Evolutionary conservation across 1,140 invertebrate species (phyloP), one percentile per base, ranked within the genome.

Genomic region (Pachypsylla venusta): DNA sequence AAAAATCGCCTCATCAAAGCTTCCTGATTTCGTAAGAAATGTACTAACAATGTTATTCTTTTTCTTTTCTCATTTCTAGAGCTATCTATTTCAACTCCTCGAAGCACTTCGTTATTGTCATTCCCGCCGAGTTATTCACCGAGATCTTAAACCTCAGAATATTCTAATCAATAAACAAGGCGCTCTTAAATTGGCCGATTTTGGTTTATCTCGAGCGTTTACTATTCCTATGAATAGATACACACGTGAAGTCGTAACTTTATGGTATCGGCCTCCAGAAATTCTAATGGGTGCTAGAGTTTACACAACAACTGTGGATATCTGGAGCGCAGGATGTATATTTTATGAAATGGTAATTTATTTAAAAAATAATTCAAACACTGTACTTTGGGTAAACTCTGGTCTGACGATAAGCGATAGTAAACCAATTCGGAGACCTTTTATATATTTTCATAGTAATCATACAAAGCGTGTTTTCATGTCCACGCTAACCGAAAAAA

Each of bases 251-350:
- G 93, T 98, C 7, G 85, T 98, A 0, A 98, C 94, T 4, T 76
- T 98, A 48, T 98, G 93, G 93, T 98, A 98, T 74, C 76, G 93
- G 65, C 88, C 94, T 3, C 94, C 94, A 2, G 94, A 98, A 75
- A 88, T 98, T 65, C 74, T 98, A 48, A 74, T 98, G 4, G 93
- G 93, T 19, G 81, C 84, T 22, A 89, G 90, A 71, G 81, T 85
- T 63, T 98, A 98, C 70, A 85, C 87, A 5, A 87, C 87, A 5
- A 80, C 89, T 12, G 84, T 94, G 10, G 92, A 98, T 74, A 79
- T 98, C 5, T 98, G 94, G 94, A 94, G 92, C 70, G 75, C 97
- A 28, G 93, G 91, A 14, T 96, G 93, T 70, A 97, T 98, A 65
- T 90, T 89, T 76, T 82, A 83, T 7, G 90, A 94, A 80, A 92